phyloP scores from a whole-genome alignment of 92 coral and sea anemone species.

The Meandrina meandrites region DNA sequence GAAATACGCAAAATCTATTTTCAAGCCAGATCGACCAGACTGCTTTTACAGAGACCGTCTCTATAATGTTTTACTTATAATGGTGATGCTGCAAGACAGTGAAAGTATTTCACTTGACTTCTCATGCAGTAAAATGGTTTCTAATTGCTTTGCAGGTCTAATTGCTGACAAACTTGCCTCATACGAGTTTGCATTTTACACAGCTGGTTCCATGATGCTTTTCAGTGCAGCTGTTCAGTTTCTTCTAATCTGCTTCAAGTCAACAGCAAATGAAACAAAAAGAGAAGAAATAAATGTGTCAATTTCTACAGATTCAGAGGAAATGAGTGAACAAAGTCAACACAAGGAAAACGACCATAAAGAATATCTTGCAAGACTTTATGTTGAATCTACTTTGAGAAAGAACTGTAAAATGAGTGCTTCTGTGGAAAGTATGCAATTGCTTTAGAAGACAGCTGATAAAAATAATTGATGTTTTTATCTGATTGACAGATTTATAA shows the following conservation, averaged over 20 bases:
- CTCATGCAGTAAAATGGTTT: background rate
- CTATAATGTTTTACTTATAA: too few species aligned
- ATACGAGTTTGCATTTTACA: slow-evolving; percentile 38
- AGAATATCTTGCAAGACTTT: slow-evolving; percentile 21
- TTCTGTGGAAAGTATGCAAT: slow-evolving; percentile 5
- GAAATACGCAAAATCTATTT: too few species aligned
- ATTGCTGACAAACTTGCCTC: slow-evolving; percentile 50
- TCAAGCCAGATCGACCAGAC: too few species aligned
- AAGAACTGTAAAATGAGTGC: slow-evolving; percentile 1
- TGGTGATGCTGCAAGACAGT: too few species aligned
- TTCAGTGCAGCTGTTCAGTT: slow-evolving; percentile 36
- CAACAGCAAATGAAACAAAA: background rate
- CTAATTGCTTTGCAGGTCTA: slow-evolving; percentile 15
- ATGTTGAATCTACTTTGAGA: slow-evolving; percentile 3
- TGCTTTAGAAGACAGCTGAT: background rate
- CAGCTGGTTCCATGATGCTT: slow-evolving; percentile 38
- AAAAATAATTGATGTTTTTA: too few species aligned
- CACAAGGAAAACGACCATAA: background rate
- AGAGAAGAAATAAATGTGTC: background rate
- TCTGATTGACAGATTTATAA: too few species aligned
- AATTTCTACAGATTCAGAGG: background rate
- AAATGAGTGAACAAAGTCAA: background rate
- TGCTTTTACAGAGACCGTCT: too few species aligned
- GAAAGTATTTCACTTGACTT: too few species aligned
- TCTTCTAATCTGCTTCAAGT: slow-evolving; percentile 29